Conservation (phyloP, 2,888 invertebrate species). For the Lasioglossum vierecki region DNA sequence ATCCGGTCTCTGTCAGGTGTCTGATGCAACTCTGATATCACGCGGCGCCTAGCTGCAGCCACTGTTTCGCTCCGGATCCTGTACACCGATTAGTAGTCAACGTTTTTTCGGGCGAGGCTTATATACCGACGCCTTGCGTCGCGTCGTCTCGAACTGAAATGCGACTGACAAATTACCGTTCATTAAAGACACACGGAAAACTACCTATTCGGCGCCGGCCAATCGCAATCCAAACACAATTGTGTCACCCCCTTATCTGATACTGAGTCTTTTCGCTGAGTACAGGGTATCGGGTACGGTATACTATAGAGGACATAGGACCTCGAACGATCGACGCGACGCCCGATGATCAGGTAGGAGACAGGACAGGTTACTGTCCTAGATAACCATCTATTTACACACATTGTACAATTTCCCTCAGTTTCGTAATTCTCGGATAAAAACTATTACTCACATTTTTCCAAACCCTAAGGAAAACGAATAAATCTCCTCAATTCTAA, state of each 20-base stretch:
- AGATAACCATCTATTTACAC: background rate
- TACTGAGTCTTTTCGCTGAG: slow-evolving; percentile 32
- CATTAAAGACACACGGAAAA: slow-evolving; percentile 53
- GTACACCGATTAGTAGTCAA: slow-evolving; percentile 12
- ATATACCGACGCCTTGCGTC: slow-evolving; percentile 39
- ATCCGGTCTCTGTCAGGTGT: background rate
- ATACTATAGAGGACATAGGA: background rate
- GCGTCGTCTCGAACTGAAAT: slow-evolving; percentile 24
- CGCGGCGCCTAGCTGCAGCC: background rate
- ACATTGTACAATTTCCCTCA: no score
- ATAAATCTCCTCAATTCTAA: background rate
- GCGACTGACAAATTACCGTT: slow-evolving; percentile 45
- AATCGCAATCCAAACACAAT: slow-evolving; percentile 60
- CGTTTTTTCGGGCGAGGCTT: slow-evolving; percentile 17
- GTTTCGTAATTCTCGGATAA: no score
- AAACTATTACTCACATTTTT: background rate
- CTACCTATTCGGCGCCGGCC: slow-evolving; percentile 55
- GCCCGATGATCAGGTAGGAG: background rate
- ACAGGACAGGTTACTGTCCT: no score
- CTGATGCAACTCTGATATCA: slow-evolving; percentile 21
- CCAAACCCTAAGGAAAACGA: background rate
- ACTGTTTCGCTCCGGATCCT: slow-evolving; percentile 12
- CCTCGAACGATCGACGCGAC: background rate
- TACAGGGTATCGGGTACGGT: background rate
- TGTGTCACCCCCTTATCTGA: slow-evolving; percentile 58